phyloP scores from a whole-genome alignment of 64 coral and sea anemone species.

The Stylophora pistillata region DNA sequence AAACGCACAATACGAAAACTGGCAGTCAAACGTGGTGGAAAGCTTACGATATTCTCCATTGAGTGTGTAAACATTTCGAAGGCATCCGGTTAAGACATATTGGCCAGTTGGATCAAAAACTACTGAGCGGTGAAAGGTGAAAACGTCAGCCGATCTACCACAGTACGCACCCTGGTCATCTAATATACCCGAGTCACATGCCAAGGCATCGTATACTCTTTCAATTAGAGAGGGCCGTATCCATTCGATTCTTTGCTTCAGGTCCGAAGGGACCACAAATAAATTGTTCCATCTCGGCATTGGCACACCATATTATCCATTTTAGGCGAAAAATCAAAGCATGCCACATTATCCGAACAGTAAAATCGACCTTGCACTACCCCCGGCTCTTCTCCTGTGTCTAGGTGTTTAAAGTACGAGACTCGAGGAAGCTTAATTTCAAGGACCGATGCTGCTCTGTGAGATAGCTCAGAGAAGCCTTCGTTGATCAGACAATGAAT shows the following conservation, averaged over 20 bases:
- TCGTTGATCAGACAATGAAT: conserved; percentile 1
- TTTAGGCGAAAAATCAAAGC: neutral
- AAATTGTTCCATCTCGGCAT: neutral
- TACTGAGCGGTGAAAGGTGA: neutral
- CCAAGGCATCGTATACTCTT: neutral
- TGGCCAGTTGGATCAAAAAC: conserved; percentile 5
- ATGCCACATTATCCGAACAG: neutral
- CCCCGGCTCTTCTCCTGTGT: neutral
- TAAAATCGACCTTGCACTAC: neutral
- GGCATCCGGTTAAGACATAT: neutral
- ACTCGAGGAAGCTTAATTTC: neutral
- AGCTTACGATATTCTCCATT: neutral
- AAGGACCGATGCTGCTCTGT: neutral
- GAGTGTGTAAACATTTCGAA: neutral
- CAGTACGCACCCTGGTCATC: neutral
- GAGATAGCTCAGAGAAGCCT: neutral
- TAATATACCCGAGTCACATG: neutral
- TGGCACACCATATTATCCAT: neutral
- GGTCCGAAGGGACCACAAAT: neutral
- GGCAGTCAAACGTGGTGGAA: neutral
- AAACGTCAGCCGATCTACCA: neutral
- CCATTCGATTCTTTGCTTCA: neutral
- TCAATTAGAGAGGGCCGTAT: neutral
- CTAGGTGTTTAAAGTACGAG: neutral
- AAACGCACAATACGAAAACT: neutral